Percentiles rank a stretch among this genome's conserved stretches.
phyloP scores from a whole-genome alignment of 1,140 invertebrate species.

The Drosophila funebris region DNA sequence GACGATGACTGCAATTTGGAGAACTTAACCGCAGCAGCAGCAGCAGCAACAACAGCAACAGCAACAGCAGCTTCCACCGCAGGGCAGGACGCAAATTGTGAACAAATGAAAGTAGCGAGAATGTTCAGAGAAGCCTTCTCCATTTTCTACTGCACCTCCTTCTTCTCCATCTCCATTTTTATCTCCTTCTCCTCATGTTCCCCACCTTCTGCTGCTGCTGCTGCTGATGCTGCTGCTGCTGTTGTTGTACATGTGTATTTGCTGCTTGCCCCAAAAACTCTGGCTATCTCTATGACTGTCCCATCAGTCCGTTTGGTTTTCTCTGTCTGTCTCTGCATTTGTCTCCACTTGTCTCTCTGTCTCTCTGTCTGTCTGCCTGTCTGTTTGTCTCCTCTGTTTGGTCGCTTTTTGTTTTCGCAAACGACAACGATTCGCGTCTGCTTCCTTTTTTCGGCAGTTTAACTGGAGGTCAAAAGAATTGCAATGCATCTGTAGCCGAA shows the following conservation, averaged over 20 bases:
- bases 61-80: slow-evolving; percentile 49
- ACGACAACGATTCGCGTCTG: slow-evolving; percentile 20
- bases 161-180: not conserved
- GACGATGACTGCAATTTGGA: slow-evolving; percentile 78
- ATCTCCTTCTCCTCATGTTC: too few species aligned
- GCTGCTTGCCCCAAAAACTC: not conserved
- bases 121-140: slow-evolving; percentile 44
- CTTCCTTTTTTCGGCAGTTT: slow-evolving; percentile 58
- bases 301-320: slow-evolving; percentile 1
- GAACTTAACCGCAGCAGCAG: slow-evolving; percentile 73
- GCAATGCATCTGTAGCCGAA: slow-evolving; percentile 46
- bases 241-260: slow-evolving; percentile 52
- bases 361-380: slow-evolving; percentile 3
- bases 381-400: not conserved
- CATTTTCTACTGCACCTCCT: not conserved
- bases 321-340: not conserved
- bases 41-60: slow-evolving; percentile 40
- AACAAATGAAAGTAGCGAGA: slow-evolving; percentile 81
- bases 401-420: slow-evolving; percentile 24
- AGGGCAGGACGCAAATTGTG: slow-evolving; percentile 77
- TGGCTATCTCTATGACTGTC: not conserved
- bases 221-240: not conserved
- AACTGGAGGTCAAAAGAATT: slow-evolving; percentile 75
- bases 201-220: too few species aligned
- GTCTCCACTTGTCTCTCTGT: not conserved